Evolutionary conservation across 2,113 vertebrate genomes (phyloP), one percentile per base, ranked within the genome.

Genomic region (Brachypteracias leptosomus): DNA sequence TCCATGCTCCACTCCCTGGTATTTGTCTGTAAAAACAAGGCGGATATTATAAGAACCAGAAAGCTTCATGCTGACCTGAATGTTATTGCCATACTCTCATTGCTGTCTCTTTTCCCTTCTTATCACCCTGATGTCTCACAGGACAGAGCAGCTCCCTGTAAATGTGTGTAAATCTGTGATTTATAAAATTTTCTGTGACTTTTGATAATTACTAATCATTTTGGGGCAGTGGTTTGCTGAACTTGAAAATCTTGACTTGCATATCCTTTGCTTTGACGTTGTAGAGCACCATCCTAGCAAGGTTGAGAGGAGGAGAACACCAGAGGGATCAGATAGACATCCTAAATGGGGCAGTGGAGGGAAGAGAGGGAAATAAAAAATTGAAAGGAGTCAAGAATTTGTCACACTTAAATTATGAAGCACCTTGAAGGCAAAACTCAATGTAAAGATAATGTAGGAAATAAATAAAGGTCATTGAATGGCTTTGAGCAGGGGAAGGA

Each of bases 101-200:
- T 10, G 19, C 47, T 58, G 24, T n/a, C 65, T 73, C 40, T 26
- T 42, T n/a, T 35, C 16, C 31, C 42, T 28, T 51, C 19, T 31
- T 4, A 14, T 1, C 61, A 12, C 24, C 42, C 61, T 8, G 7
- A 3, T 19, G 7, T 14, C 35, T 38, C 85, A 31, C n/a, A 19
- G 49, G 31, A 33, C 63, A 40, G 16, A 74, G 29, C 31, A 38
- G 16, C 1, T 15, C 54, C 42, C 47, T 44, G 18, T 1, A 26
- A 42, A 21, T 7, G 7, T 13, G 7, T 0, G 6, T 2, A 36
- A 51, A 33, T 13, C 35, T 52, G 16, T 0, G 10, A 28, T 18
- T 52, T 20, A 14, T 16, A 22, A 8, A 14, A 7, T 29, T 42
- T 6, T 12, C 14, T n/a, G 40, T 14, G 16, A 38, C 19, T 52